Percentiles rank a stretch among this genome's conserved stretches.
These are phyloP conservation scores for Charaxes varanes DNA, from an alignment of 1,140 invertebrate genomes.

Conservation along the genomic window DNA sequence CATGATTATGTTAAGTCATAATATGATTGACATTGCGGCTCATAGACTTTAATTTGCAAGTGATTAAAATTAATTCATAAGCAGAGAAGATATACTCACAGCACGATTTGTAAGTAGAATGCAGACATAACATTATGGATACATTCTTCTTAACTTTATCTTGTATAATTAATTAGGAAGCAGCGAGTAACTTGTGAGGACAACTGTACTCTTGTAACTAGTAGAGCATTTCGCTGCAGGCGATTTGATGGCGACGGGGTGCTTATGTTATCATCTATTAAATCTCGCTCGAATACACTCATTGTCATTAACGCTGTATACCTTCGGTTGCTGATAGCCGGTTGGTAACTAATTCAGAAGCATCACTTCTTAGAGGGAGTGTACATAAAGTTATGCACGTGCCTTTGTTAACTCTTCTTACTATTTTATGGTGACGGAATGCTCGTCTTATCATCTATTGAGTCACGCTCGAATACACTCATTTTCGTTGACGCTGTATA, in stretches of 20 bases:
- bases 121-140: too few relatives aligned
- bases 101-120: too few relatives aligned
- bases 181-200: not conserved
- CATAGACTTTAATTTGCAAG: too few relatives aligned
- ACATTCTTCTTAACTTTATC: too few relatives aligned
- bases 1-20: too few relatives aligned
- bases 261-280: slow-evolving; percentile 43
- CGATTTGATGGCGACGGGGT: slow-evolving; percentile 13
- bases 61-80: too few relatives aligned
- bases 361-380: slow-evolving; percentile 28
- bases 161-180: not conserved
- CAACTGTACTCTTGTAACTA: not conserved
- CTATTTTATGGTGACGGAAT: slow-evolving; percentile 12
- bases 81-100: not conserved
- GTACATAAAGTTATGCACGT: slow-evolving; percentile 19
- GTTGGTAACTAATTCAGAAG: slow-evolving; percentile 43
- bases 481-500: slow-evolving; percentile 61
- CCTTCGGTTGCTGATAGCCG: slow-evolving; percentile 48
- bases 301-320: slow-evolving; percentile 62
- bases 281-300: slow-evolving; percentile 47
- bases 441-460: slow-evolving; percentile 42
- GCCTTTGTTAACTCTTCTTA: too few relatives aligned
- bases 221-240: slow-evolving; percentile 18
- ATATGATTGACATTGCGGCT: too few relatives aligned
- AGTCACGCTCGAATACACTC: slow-evolving; percentile 46